A percentile compares a stretch with the other conserved stretches of the same genome.
phyloP scores from a whole-genome alignment of 2,113 vertebrate genomes.

The Sula dactylatra region DNA sequence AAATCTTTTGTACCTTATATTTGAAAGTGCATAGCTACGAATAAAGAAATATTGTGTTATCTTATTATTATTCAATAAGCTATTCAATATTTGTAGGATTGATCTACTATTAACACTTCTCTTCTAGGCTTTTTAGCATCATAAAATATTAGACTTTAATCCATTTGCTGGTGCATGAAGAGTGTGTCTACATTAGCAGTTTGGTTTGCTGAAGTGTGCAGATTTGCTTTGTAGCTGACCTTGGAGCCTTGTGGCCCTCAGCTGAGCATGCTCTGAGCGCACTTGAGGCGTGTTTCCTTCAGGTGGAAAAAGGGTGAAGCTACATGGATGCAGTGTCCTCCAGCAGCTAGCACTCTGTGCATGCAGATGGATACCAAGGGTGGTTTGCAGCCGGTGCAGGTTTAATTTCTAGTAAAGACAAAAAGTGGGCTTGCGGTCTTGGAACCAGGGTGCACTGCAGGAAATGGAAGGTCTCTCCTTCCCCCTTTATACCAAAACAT shows the following conservation, averaged over 20 bases:
- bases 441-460: rapidly evolving
- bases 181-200: background rate
- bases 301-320: background rate
- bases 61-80: background rate
- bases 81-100: background rate
- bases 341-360: background rate
- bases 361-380: background rate
- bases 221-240: background rate
- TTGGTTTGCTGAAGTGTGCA: background rate
- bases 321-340: rapidly evolving
- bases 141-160: background rate
- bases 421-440: background rate
- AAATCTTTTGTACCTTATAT: background rate
- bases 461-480: background rate
- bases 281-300: background rate
- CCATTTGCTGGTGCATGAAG: background rate
- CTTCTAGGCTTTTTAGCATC: background rate
- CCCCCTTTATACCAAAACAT: background rate
- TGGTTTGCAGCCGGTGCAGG: rapidly evolving
- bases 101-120: background rate
- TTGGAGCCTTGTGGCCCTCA: background rate
- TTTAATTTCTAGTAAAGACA: background rate
- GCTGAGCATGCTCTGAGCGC: background rate
- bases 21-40: background rate
- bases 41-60: background rate